phyloP scores from a whole-genome alignment of 1,140 invertebrate species.

The Brachionus rotundiformis region DNA sequence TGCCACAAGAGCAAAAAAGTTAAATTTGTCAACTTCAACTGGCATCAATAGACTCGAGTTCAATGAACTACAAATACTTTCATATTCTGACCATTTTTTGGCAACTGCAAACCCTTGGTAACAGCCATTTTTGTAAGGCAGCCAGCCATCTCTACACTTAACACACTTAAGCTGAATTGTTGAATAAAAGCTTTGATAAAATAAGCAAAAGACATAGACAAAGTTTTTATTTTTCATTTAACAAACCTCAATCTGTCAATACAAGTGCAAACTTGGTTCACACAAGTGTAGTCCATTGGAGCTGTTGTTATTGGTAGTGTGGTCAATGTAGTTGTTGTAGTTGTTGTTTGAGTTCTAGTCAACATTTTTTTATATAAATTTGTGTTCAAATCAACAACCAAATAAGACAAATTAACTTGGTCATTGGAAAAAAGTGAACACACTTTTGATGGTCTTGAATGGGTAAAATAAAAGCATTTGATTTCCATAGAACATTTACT shows the following conservation, averaged over 20 bases:
- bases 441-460: background rate
- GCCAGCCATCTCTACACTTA: background rate
- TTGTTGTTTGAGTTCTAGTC: background rate
- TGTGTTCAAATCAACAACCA: background rate
- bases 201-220: background rate
- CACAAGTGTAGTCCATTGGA: background rate
- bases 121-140: background rate
- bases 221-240: background rate
- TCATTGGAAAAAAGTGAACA: background rate
- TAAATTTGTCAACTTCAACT: background rate
- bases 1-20: background rate
- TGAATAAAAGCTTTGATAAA: background rate
- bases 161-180: conserved; percentile 3
- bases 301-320: background rate
- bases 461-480: background rate
- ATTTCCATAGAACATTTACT: background rate
- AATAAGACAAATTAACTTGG: background rate
- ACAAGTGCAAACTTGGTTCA: background rate
- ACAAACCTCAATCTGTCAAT: background rate
- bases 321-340: too few relatives aligned
- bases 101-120: background rate
- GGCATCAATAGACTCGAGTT: background rate
- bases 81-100: conserved; percentile 7
- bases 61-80: background rate
- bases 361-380: background rate